These are phyloP conservation scores for Takifugu bimaculatus DNA, from an alignment of 2,113 vertebrate genomes.

Conservation along the genomic window DNA sequence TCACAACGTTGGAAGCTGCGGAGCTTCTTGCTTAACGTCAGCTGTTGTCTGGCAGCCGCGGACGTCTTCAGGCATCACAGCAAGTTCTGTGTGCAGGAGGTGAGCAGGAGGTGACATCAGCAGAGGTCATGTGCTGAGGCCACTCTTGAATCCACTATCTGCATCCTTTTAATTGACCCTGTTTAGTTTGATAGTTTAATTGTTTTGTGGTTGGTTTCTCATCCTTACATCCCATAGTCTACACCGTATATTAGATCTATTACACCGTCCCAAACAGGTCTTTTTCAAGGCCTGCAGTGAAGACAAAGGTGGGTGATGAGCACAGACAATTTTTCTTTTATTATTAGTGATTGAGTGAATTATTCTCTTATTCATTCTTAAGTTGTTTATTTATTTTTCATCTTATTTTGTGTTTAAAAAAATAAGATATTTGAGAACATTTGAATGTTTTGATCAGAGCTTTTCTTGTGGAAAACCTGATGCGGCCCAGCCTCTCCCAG, in stretches of 20 bases:
- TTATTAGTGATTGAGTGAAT: no score
- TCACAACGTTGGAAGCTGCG: conserved; percentile 85
- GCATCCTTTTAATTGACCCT: no score
- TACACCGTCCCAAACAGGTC: conserved; percentile 83
- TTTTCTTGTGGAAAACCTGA: no score
- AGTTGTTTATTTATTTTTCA: no score
- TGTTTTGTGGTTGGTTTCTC: conserved; percentile 1
- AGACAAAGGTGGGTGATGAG: no score
- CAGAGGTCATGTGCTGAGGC: no score
- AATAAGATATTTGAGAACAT: no score
- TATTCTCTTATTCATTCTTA: no score
- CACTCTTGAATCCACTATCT: background rate
- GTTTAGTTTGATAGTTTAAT: background rate
- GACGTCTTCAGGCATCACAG: conserved; percentile 91
- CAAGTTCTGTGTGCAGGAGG: conserved; percentile 85
- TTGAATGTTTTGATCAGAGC: no score
- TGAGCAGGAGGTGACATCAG: conserved; percentile 57
- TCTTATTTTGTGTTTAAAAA: no score
- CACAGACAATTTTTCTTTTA: no score
- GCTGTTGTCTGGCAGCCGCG: conserved; percentile 69
- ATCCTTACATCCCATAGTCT: conserved; percentile 69
- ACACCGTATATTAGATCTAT: conserved; percentile 79
- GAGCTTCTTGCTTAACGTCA: conserved; percentile 83
- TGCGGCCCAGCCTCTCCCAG: no score
- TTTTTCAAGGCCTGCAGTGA: conserved; percentile 83